phyloP scores from a whole-genome alignment of 1,140 invertebrate species.

The Drosophila suzukii region DNA sequence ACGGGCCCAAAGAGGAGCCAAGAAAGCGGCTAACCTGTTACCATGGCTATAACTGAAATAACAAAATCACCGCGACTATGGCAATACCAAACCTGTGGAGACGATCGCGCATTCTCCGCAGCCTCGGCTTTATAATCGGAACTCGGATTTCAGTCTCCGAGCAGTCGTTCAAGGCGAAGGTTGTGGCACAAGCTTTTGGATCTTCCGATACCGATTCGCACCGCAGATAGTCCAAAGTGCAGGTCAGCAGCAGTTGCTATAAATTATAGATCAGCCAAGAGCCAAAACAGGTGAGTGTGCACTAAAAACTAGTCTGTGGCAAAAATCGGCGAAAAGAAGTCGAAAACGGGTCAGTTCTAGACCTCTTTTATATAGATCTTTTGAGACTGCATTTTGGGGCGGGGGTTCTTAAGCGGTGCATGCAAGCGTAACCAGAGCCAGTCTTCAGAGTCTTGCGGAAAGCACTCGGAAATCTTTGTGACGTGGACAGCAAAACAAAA shows the following conservation, averaged over 20 bases:
- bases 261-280: slow-evolving; percentile 46
- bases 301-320: slow-evolving; percentile 24
- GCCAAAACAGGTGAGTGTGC: slow-evolving; percentile 62
- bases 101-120: slow-evolving; percentile 52
- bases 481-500: slow-evolving; percentile 66
- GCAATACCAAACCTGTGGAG: slow-evolving; percentile 56
- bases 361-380: background rate
- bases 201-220: slow-evolving; percentile 20
- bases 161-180: slow-evolving; percentile 83
- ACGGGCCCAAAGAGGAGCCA: slow-evolving; percentile 27
- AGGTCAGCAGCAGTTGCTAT: slow-evolving; percentile 41
- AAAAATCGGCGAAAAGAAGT: slow-evolving; percentile 1
- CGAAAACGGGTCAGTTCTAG: slow-evolving; percentile 68
- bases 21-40: slow-evolving; percentile 53
- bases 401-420: slow-evolving; percentile 40
- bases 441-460: slow-evolving; percentile 34
- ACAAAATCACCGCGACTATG: slow-evolving; percentile 35
- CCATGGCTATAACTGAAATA: slow-evolving; percentile 39
- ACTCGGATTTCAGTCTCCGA: slow-evolving; percentile 62
- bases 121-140: slow-evolving; percentile 36
- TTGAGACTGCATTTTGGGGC: slow-evolving; percentile 53
- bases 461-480: slow-evolving; percentile 59
- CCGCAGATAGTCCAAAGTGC: slow-evolving; percentile 66
- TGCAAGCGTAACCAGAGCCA: slow-evolving; percentile 72
- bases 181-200: slow-evolving; percentile 52